phyloP scores from a whole-genome alignment of 2,888 invertebrate genomes.

The Brachynemurus nebulosus region DNA sequence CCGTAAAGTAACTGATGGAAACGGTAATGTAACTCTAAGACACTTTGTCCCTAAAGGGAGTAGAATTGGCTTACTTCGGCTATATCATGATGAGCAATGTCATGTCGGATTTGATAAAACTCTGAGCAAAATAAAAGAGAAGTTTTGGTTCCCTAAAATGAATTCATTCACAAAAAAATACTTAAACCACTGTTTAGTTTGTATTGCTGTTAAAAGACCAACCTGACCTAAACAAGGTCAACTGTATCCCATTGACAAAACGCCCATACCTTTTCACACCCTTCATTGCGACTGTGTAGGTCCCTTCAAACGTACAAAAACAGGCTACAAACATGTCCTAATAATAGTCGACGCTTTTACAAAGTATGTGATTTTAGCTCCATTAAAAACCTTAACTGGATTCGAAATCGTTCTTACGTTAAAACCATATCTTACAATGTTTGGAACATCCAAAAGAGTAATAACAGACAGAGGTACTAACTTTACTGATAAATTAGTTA shows the following conservation, averaged over 20 bases:
- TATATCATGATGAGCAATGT: background rate
- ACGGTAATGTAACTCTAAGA: slow-evolving; percentile 7
- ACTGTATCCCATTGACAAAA: slow-evolving; percentile 25
- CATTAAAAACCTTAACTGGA: slow-evolving; percentile 23
- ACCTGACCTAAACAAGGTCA: no score
- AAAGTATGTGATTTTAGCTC: slow-evolving; percentile 18
- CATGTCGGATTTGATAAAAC: slow-evolving; percentile 2
- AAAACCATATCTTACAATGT: slow-evolving; percentile 10
- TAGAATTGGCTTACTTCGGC: background rate
- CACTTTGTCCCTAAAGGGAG: slow-evolving; percentile 9
- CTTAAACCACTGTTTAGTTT: no score
- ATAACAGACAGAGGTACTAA: slow-evolving; percentile 15
- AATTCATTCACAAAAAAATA: slow-evolving; percentile 15
- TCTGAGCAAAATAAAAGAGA: slow-evolving; percentile 14
- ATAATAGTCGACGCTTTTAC: slow-evolving; percentile 22
- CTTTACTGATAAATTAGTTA: slow-evolving; percentile 13
- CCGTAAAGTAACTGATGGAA: no score
- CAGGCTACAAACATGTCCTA: no score
- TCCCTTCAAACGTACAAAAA: no score
- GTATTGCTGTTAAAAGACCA: no score
- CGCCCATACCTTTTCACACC: slow-evolving; percentile 21
- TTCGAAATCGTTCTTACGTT: slow-evolving; percentile 8
- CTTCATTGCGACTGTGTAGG: no score
- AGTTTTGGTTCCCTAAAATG: no score
- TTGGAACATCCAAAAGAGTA: slow-evolving; percentile 10